Conservation (phyloP, 2,797 vertebrate genomes). For the Coilia nasus region DNA sequence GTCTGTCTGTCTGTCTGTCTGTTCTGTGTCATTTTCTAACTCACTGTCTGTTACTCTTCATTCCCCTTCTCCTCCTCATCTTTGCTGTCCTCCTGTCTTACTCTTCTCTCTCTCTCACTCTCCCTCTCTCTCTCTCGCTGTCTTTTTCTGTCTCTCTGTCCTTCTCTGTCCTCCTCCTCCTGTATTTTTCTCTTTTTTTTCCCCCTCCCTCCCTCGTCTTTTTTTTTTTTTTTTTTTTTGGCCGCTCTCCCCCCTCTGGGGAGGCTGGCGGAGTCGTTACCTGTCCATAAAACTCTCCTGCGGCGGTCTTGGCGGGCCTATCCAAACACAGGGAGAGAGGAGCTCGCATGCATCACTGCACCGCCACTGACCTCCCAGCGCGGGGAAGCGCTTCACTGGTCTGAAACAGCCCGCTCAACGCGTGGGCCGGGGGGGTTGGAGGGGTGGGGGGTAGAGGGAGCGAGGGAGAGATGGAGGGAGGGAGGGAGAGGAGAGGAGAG, state of each 20-base stretch:
- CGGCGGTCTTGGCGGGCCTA: conserved; percentile 59
- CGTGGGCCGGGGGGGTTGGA: conserved; percentile 62
- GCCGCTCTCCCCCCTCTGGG: conserved; percentile 27
- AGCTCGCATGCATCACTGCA: conserved; percentile 69
- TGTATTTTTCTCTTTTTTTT: neutral
- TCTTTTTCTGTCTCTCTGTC: neutral
- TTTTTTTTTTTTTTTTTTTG: neutral
- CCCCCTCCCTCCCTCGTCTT: neutral
- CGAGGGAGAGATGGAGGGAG: neutral
- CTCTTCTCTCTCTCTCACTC: neutral
- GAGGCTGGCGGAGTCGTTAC: conserved; percentile 64
- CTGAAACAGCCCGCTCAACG: conserved; percentile 76
- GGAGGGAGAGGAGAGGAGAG: neutral
- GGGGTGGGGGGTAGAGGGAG: conserved; percentile 27
- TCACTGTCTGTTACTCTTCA: too few relatives aligned
- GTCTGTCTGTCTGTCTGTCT: neutral
- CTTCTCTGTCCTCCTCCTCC: conserved; percentile 7
- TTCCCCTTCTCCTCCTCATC: too few relatives aligned
- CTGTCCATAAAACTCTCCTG: conserved; percentile 69
- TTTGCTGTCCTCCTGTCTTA: too few relatives aligned
- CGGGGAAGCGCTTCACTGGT: conserved; percentile 75
- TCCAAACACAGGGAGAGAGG: conserved; percentile 45
- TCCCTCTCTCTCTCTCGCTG: neutral
- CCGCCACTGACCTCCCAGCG: conserved; percentile 73
- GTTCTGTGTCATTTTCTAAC: too few relatives aligned